Evolutionary conservation across 2,888 invertebrate species (phyloP).

Genomic region (Coecobrya sp.): DNA sequence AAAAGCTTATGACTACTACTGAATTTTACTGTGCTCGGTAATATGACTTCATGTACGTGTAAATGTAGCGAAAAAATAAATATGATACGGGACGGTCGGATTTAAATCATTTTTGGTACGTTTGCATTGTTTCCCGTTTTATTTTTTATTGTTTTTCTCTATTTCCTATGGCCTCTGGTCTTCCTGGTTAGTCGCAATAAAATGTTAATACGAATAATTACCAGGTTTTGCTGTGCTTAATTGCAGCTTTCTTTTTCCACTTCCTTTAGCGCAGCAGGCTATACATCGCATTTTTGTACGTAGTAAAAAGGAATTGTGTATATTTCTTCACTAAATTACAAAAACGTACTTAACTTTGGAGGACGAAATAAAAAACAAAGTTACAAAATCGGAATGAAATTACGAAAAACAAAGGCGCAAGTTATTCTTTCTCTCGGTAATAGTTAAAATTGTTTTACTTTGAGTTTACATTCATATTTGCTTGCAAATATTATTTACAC

Average conservation of each 20-base stretch:
- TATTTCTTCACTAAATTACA: not conserved
- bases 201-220: constrained; percentile 68
- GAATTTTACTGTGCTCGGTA: constrained; percentile 1
- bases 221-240: constrained; percentile 65
- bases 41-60: not conserved
- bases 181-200: constrained; percentile 71
- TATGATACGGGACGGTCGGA: not conserved
- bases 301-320: not conserved
- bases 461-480: too few relatives aligned
- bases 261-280: constrained; percentile 40
- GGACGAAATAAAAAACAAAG: not conserved
- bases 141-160: constrained; percentile 59
- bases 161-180: constrained; percentile 62
- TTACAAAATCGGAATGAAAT: too few relatives aligned
- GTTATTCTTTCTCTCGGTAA: too few relatives aligned
- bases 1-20: not conserved
- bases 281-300: not conserved
- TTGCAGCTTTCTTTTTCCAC: constrained; percentile 40
- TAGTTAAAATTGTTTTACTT: too few relatives aligned
- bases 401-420: too few relatives aligned
- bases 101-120: constrained; percentile 61
- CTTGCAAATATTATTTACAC: too few relatives aligned
- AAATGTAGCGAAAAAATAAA: constrained; percentile 29
- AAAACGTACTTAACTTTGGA: not conserved
- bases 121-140: constrained; percentile 56